Base-by-base conservation (phyloP, 2,888 invertebrate genomes). In the Euplagia quadripunctaria region DNA sequence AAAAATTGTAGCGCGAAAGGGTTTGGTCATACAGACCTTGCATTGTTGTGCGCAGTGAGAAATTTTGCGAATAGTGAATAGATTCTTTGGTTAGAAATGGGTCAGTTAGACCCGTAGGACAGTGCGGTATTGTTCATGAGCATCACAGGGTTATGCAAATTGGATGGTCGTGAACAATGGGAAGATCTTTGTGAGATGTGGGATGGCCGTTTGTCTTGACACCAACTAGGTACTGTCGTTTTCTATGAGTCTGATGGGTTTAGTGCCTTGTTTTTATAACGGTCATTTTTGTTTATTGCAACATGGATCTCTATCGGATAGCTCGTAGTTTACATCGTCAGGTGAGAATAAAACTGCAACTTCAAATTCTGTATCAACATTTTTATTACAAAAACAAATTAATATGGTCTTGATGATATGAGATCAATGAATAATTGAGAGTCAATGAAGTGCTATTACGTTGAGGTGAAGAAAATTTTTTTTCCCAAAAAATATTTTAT, bases 41-140 rank as follows among this genome's bases (percentile, higher is more conserved):
- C 85, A 89, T 95, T 95, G 95, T 94, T 90, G 79, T 81, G 92
- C 91, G 78, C 94, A 95, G 95, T 96, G 95, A 93, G 95, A 96
- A 95, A 91, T 91, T 94, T 94, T 89, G 94, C 94, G 89, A 76
- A 77, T 80, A 74, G 79, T 91, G 86, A 92, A 92, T 91, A 90
- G 92, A 87, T 81, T 78, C 86, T 80, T 89, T 87, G 87, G 87
- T 88, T 86, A 87, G 88, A 92, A 92, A 94, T 95, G 92, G 95
- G 95, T 95, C 95, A 95, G 91, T 94, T 91, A 86, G 91, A 87
- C 88, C 91, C 83, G 76, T 79, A 79, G 89, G 93, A 93, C 91
- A 93, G 90, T 89, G 87, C 74, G 75, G 79, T 85, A 83, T 92
- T 93, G 93, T 91, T 89, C 85, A 74, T 77, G 68, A 75, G 87